phyloP scores from a whole-genome alignment of 2,797 vertebrate species.

The Sebastes minor region DNA sequence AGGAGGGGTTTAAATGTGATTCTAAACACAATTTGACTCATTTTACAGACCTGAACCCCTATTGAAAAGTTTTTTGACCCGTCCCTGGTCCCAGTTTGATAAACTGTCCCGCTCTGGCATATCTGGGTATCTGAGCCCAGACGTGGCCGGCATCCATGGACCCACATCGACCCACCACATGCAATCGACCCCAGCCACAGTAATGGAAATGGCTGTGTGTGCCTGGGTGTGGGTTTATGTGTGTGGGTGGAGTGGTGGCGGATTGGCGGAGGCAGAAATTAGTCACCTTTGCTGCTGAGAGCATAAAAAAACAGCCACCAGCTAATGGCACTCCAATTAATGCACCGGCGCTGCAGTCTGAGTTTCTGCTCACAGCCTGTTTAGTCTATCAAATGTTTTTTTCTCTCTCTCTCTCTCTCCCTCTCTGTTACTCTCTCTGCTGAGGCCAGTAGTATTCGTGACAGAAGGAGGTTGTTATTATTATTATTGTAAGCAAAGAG shows the following conservation, averaged over 20 bases:
- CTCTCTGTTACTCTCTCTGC: background rate
- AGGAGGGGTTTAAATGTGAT: background rate
- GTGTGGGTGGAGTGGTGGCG: background rate
- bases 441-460: constrained; percentile 25
- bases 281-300: constrained; percentile 47
- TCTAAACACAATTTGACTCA: background rate
- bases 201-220: constrained; percentile 29
- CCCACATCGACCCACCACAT: constrained; percentile 52
- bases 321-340: constrained; percentile 59
- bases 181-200: constrained; percentile 37
- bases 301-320: constrained; percentile 5
- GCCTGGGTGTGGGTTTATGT: constrained; percentile 2
- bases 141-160: constrained; percentile 22
- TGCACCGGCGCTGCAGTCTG: constrained; percentile 24
- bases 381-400: constrained; percentile 13
- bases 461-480: constrained; percentile 42
- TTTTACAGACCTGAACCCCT: background rate
- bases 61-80: background rate
- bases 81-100: background rate
- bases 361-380: constrained; percentile 20
- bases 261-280: constrained; percentile 18
- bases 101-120: constrained; percentile 4
- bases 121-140: constrained; percentile 33
- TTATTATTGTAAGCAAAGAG: constrained; percentile 13
- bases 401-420: background rate